Base-by-base conservation (phyloP, 2,888 invertebrate genomes). In the Dilophus febrilis region DNA sequence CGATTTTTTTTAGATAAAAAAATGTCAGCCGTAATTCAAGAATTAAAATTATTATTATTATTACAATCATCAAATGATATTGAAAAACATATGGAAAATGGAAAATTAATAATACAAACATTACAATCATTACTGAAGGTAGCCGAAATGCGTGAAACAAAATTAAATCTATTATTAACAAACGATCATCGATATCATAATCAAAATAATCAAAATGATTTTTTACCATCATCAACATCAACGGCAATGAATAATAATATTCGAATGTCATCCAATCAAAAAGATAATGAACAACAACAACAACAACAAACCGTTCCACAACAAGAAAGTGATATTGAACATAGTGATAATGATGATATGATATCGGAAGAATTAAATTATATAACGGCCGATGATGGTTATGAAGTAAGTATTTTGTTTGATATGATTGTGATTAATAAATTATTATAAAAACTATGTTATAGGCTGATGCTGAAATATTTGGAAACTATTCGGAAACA, bases 341-440 rank as follows among this genome's bases (percentile, higher is more conserved):
- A 61, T 33, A 61, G 58, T 40, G 59, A 59, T 38, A 44, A 57
- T 40, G 61, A 61, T 44, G 19, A 8, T 17, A 18, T 17, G 16
- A 60, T 60, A 27, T 53, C 54, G 32, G 52, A 54, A 38, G 60
- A 59, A 31, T n/a, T n/a, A n/a, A 55, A 50, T 40, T 59, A 58
- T 42, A 36, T 55, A 19, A 57, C 58, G 0, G 61, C 59, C 4
- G 64, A 63, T 37, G 64, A 62, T 45, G 62, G 61, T 2, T 63
- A 63, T 37, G 64, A 63, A 27, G 45, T 44, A 37, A 6, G 22
- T 22, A 42, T 33, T 40, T 33, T 19, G 14, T 14, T 12, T 36
- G 8, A 11, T 36, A 36, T 29, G n/a, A 32, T 14, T 29, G 17
- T 18, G 31, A 37, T 19, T 22, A 30, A 37, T 22, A 5, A 35